Base-by-base conservation (phyloP, 2,888 invertebrate genomes). In the Watsonalla binaria region DNA sequence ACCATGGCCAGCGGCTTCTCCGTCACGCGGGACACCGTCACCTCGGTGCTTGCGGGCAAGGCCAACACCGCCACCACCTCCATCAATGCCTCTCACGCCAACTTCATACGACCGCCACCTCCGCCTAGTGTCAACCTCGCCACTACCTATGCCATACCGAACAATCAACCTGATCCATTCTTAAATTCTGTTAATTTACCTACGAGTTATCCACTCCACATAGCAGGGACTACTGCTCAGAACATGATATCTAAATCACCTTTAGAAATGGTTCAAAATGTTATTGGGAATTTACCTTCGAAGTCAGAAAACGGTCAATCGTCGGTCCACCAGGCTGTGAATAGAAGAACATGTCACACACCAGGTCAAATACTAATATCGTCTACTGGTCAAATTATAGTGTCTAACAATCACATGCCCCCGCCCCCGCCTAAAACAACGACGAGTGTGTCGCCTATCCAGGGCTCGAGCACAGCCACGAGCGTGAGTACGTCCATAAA, bases 11-110 rank as follows among this genome's bases (percentile, higher is more conserved):
- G 95, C 72, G 94, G 95, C 7, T 93, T 95, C 74, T 95, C 95
- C 0, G 94, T 94, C 4, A 95, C 95, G 42, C 93, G 96, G 63
- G 96, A 96, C 74, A 96, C 96, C 0, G 95, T 96, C 15, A 96
- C 96, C 0, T 95, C 94, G 0, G 96, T 96, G 2, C 79, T 95
- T 58, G 95, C 95, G 2, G 95, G 95, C 5, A 92, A 94, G 76
- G 93, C 95, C 0, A 94, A 94, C 65, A 96, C 95, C 0, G 94
- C 94, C 0, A 95, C 96, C 0, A 95, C 96, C 0, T 94, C 95
- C 0, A 93, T 95, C 34, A 95, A 94, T 65, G 93, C 93, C 35
- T 92, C 93, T 6, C 88, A 86, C 59, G 92, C 69, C 53, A 92
- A 76, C 70, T 90, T 82, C 55, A 64, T 84, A 7, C 66, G 89